phyloP scores from a whole-genome alignment of 1,140 invertebrate genomes.

The Phthorimaea operculella region DNA sequence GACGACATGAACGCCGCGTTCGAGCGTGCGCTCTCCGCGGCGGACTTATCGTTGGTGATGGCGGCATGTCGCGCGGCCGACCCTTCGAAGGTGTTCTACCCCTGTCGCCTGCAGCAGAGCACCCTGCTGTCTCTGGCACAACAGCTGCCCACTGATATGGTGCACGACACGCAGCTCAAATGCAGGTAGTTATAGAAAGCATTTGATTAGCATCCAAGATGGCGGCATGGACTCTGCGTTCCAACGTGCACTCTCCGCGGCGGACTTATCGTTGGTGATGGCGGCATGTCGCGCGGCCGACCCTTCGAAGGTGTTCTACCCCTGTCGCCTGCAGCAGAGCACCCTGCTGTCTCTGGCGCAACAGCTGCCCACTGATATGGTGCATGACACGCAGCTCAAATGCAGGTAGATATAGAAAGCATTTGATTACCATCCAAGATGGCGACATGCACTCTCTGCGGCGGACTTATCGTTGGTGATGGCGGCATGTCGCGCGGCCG shows the following conservation, averaged over 20 bases:
- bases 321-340: constrained; percentile 79
- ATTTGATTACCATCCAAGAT: no score
- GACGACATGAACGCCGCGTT: no score
- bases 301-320: constrained; percentile 77
- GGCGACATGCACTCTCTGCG: constrained; percentile 84
- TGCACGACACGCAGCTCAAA: constrained; percentile 86
- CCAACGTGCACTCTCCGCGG: constrained; percentile 84
- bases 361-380: constrained; percentile 89
- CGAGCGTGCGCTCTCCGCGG: constrained; percentile 84
- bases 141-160: constrained; percentile 89
- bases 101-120: constrained; percentile 79
- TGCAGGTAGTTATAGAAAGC: no score
- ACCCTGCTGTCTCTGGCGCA: constrained; percentile 90
- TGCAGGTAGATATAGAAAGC: no score
- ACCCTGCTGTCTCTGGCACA: constrained; percentile 90
- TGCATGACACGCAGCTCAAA: constrained; percentile 86
- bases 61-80: constrained; percentile 85
- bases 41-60: constrained; percentile 84
- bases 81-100: constrained; percentile 77
- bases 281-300: constrained; percentile 85
- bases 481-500: constrained; percentile 83
- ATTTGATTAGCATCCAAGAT: no score
- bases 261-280: constrained; percentile 84
- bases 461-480: constrained; percentile 85
- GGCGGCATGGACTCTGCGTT: constrained; percentile 86